These are phyloP conservation scores for Ovis canadensis DNA, from an alignment of 2,113 vertebrate species.

Conservation along the genomic window DNA sequence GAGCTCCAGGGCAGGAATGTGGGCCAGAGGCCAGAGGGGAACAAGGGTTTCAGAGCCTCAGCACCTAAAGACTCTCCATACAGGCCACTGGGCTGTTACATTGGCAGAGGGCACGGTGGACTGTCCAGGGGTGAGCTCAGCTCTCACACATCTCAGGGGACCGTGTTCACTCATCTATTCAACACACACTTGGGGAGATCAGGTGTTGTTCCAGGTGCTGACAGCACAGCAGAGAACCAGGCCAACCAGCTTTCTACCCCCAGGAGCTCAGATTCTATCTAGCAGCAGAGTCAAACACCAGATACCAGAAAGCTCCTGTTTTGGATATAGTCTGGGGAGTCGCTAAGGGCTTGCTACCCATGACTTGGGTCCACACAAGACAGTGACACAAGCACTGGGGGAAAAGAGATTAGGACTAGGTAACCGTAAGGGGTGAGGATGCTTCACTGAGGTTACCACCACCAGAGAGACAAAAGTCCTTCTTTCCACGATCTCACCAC, in stretches of 20 bases:
- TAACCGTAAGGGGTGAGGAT: background rate
- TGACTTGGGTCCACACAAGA: background rate
- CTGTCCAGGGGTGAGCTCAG: background rate
- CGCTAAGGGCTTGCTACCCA: no score
- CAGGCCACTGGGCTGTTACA: background rate
- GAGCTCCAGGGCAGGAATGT: background rate
- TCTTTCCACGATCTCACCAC: background rate
- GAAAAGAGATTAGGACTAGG: background rate
- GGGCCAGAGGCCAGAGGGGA: background rate
- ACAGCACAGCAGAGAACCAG: background rate
- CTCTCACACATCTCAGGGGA: background rate
- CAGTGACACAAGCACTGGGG: background rate
- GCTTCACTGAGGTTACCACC: background rate
- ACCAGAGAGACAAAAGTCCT: background rate
- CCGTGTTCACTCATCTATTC: background rate
- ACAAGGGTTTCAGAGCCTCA: background rate
- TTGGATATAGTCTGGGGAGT: background rate
- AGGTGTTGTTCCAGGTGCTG: background rate
- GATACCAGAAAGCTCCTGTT: background rate
- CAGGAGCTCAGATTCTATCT: background rate
- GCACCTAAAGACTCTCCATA: background rate
- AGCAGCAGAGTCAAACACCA: background rate
- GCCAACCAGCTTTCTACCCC: background rate
- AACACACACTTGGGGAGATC: background rate
- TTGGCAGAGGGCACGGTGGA: fast-evolving